Evolutionary conservation across 2,888 invertebrate species (phyloP).

Genomic region (Tenthredo amoena): DNA sequence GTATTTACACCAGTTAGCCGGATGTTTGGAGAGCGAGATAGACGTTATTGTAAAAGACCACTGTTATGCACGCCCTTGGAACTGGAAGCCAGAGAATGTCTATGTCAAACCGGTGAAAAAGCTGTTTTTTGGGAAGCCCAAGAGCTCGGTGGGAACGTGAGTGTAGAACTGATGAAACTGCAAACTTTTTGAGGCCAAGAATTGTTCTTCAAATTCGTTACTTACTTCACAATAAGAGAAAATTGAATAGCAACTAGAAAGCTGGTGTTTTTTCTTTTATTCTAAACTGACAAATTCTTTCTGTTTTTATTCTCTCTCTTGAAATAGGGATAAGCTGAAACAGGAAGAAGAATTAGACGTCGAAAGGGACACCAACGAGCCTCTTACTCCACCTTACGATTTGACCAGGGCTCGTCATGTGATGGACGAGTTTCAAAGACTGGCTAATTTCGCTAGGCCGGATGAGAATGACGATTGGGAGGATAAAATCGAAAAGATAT

Average conservation of each 20-base stretch:
- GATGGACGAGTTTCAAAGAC: conserved; percentile 87
- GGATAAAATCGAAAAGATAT: conserved; percentile 81
- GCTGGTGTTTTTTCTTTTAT: conserved; percentile 54
- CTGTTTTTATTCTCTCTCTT: not conserved
- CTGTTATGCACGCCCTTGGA: conserved; percentile 86
- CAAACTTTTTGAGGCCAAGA: not conserved
- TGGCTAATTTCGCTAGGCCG: conserved; percentile 82
- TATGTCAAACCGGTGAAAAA: conserved; percentile 82
- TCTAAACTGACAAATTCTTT: conserved; percentile 19
- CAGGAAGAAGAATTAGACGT: conserved; percentile 78
- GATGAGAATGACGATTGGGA: conserved; percentile 85
- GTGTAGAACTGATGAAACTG: not conserved
- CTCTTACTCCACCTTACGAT: conserved; percentile 81
- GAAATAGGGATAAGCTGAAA: conserved; percentile 61
- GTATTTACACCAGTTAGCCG: conserved; percentile 73
- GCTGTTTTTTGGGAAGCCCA: conserved; percentile 77
- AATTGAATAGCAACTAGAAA: conserved; percentile 68
- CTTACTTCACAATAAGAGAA: conserved; percentile 42
- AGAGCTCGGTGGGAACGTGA: conserved; percentile 13
- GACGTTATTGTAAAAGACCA: conserved; percentile 83
- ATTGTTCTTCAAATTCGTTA: conserved; percentile 53
- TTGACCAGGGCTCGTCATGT: conserved; percentile 80
- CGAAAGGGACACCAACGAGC: conserved; percentile 74
- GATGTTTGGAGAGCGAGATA: conserved; percentile 73
- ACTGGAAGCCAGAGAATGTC: conserved; percentile 83